A percentile compares a stretch with the other conserved stretches of the same genome.
Conservation (phyloP, 1,140 invertebrate genomes). For the Drosophila tristis region DNA sequence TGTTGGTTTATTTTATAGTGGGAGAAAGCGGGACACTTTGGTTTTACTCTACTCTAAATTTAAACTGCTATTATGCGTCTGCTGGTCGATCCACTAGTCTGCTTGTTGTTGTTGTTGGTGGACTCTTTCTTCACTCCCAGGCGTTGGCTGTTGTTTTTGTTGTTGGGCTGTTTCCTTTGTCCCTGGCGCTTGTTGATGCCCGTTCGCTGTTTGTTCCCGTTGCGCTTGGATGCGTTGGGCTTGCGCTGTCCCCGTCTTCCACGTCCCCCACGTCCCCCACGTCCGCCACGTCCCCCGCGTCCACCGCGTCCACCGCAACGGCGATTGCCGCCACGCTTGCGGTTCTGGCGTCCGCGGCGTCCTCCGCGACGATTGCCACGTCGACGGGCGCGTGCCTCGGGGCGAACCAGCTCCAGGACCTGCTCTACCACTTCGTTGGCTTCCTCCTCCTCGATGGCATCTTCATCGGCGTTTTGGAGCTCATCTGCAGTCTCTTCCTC, state of each 20-base stretch:
- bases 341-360: slow-evolving; percentile 10
- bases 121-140: too few relatives aligned
- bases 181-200: slow-evolving; percentile 21
- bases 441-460: slow-evolving; percentile 10
- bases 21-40: neutral
- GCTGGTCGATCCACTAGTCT: slow-evolving; percentile 5
- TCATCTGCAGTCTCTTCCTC: slow-evolving; percentile 12
- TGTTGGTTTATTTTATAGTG: neutral
- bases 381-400: neutral
- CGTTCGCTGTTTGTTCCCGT: slow-evolving; percentile 25
- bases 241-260: slow-evolving; percentile 32
- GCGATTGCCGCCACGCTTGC: slow-evolving; percentile 30
- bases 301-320: slow-evolving; percentile 19
- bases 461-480: slow-evolving; percentile 13
- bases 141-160: neutral
- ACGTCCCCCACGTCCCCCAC: slow-evolving; percentile 8
- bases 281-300: slow-evolving; percentile 6
- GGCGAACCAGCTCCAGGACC: neutral
- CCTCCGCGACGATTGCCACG: slow-evolving; percentile 16
- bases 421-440: slow-evolving; percentile 10
- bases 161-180: slow-evolving; percentile 11
- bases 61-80: slow-evolving; percentile 7
- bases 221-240: slow-evolving; percentile 15
- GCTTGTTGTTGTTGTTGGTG: slow-evolving; percentile 9
- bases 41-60: neutral